Base-by-base conservation (phyloP, 2,888 invertebrate species). In the Aleiodes leptofemur region DNA sequence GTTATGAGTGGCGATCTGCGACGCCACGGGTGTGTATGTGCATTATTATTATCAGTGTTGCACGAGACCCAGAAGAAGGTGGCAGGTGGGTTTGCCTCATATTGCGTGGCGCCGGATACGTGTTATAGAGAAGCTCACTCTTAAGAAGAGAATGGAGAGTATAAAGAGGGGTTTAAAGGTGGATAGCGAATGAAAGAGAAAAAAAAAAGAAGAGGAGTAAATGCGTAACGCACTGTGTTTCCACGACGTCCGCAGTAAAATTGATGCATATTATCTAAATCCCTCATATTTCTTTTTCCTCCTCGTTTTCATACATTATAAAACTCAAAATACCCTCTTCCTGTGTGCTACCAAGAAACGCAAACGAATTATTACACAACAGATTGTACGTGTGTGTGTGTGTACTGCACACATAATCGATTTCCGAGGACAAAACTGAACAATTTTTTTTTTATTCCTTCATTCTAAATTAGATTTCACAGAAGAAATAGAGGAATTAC, bases 41-140 rank as follows among this genome's bases (percentile, higher is more conserved):
- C 50, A 53, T 77, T 77, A 76, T 77, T 76, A 75, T 77, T 76
- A 74, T 69, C 72, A 66, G 56, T 50, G 71, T 66, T 57, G 72
- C 61, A 71, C 59, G 66, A 72, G 69, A 56, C 23, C 23, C 23
- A 23, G 23, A 23, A 23, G 23, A 23, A 72, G 57, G 72, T 51
- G 76, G 72, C 72, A 69, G 76, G 76, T 76, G 74, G 57, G 69
- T 75, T 43, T 69, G 83, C 86, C 85, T 80, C 83, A 85, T 85
- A 83, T 83, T 86, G 85, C 86, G 84, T 87, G 87, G 86, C 84
- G 86, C 86, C 87, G 86, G 86, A 86, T 86, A 86, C 81, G 80
- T 82, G 78, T 82, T 48, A 48, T 43, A 57, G 57, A 70, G 57
- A 50, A 29, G 31, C 68, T 51, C 51, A 72, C 56, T 50, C 57